A percentile compares a stretch with the other conserved stretches of the same genome.
Evolutionary conservation across 2,113 vertebrate genomes (phyloP).

Genomic region (Phaethornis superciliosus): DNA sequence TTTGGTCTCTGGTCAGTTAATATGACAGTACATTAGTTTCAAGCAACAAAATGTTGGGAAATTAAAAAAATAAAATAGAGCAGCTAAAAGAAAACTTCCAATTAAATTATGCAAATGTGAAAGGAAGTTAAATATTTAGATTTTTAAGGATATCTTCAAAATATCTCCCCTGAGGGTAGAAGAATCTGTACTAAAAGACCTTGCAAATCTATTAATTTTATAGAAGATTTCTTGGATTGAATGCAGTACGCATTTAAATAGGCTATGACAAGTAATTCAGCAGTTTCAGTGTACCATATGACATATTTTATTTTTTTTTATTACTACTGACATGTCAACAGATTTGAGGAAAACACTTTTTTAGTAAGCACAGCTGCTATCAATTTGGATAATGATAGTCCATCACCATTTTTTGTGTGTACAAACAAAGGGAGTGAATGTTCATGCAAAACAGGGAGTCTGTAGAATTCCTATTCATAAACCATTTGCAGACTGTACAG

Average conservation of each 20-base stretch:
- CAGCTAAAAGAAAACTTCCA: not conserved
- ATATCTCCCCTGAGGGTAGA: not conserved
- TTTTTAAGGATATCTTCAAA: constrained; percentile 34
- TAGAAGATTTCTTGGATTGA: constrained; percentile 18
- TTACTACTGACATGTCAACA: constrained; percentile 69
- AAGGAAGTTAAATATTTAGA: constrained; percentile 51
- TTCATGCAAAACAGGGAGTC: constrained; percentile 51
- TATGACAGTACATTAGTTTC: not conserved
- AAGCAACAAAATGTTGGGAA: not conserved
- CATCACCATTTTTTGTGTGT: constrained; percentile 68
- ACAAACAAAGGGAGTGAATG: constrained; percentile 53
- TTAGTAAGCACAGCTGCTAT: constrained; percentile 80
- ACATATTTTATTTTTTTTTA: constrained; percentile 62
- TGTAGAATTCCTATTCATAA: constrained; percentile 64
- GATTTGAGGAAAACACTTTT: constrained; percentile 68
- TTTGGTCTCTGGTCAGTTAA: not conserved
- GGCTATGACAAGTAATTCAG: constrained; percentile 47
- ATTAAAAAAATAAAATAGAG: not conserved
- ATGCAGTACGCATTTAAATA: constrained; percentile 37
- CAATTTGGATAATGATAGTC: constrained; percentile 80
- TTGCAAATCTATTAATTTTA: constrained; percentile 36
- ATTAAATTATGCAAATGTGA: constrained; percentile 17
- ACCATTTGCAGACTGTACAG: constrained; percentile 38
- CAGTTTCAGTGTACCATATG: constrained; percentile 41
- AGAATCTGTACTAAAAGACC: not conserved